phyloP scores from a whole-genome alignment of 1,140 invertebrate genomes.

The Aethina tumida region DNA sequence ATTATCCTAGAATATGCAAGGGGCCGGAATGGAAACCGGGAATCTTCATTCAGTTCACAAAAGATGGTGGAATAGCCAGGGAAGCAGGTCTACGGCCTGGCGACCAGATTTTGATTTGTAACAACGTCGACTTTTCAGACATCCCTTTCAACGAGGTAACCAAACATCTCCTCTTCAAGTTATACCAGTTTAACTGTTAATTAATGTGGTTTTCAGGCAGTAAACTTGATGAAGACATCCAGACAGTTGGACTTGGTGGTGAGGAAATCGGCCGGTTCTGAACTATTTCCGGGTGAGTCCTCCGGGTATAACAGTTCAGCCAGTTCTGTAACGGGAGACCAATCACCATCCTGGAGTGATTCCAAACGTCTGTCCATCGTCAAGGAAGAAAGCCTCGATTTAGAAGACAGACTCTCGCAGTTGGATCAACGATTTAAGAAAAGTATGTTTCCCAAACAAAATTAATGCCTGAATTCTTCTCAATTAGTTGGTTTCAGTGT shows the following conservation, averaged over 20 bases:
- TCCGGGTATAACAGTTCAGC: constrained; percentile 72
- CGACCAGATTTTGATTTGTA: constrained; percentile 87
- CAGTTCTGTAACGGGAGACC: constrained; percentile 62
- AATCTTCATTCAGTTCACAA: constrained; percentile 85
- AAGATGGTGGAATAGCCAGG: constrained; percentile 75
- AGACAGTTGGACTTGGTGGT: constrained; percentile 63
- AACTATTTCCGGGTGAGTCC: constrained; percentile 68
- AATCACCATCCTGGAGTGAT: constrained; percentile 51
- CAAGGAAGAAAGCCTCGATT: constrained; percentile 47
- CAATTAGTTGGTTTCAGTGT: constrained; percentile 6
- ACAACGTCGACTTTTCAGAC: constrained; percentile 67
- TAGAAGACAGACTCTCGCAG: constrained; percentile 39
- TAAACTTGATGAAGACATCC: constrained; percentile 65
- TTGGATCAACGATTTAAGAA: constrained; percentile 19
- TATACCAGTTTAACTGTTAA: background rate
- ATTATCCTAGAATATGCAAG: constrained; percentile 59
- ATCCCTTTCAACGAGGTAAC: constrained; percentile 69
- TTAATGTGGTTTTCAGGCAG: constrained; percentile 42
- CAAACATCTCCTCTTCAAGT: constrained; percentile 10
- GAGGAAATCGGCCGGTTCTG: constrained; percentile 59
- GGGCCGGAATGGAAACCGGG: constrained; percentile 76
- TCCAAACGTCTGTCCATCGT: constrained; percentile 56
- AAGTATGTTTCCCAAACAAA: constrained; percentile 2
- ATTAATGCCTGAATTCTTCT: background rate
- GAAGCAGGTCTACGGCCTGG: constrained; percentile 80